A percentile compares a stretch with the other conserved stretches of the same genome.
Evolutionary conservation across 2,113 vertebrate genomes (phyloP).

Genomic region (Orientallactaga bullata): DNA sequence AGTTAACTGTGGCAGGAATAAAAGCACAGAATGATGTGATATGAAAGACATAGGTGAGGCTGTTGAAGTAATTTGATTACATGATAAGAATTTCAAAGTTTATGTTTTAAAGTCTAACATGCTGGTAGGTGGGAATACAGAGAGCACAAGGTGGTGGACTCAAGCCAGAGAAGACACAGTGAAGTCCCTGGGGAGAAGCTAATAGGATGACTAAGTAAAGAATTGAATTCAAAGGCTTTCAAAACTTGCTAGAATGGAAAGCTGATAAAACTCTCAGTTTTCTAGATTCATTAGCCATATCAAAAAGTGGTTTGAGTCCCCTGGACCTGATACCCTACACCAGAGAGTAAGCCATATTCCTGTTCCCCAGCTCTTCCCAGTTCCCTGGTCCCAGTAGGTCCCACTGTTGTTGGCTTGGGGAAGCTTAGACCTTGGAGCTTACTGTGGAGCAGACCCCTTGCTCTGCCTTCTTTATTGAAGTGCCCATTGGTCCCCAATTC

Average conservation of each 20-base stretch:
- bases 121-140: neutral
- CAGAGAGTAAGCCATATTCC: too few species aligned
- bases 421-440: too few species aligned
- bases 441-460: too few species aligned
- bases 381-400: too few species aligned
- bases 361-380: too few species aligned
- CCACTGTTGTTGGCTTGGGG: too few species aligned
- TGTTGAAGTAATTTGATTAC: neutral
- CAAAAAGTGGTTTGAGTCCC: neutral
- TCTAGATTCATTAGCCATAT: neutral
- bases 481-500: too few species aligned
- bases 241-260: neutral
- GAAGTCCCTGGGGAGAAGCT: neutral
- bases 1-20: neutral
- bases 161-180: neutral
- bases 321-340: too few species aligned
- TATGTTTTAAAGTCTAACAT: neutral
- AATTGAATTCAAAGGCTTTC: neutral
- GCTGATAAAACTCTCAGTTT: neutral
- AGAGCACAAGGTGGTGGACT: accelerated
- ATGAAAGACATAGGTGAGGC: neutral
- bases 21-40: neutral
- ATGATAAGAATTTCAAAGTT: neutral
- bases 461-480: too few species aligned
- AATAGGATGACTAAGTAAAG: neutral